Evolutionary conservation across 1,140 invertebrate genomes (phyloP).

Genomic region (Pogonognathellus flavescens): DNA sequence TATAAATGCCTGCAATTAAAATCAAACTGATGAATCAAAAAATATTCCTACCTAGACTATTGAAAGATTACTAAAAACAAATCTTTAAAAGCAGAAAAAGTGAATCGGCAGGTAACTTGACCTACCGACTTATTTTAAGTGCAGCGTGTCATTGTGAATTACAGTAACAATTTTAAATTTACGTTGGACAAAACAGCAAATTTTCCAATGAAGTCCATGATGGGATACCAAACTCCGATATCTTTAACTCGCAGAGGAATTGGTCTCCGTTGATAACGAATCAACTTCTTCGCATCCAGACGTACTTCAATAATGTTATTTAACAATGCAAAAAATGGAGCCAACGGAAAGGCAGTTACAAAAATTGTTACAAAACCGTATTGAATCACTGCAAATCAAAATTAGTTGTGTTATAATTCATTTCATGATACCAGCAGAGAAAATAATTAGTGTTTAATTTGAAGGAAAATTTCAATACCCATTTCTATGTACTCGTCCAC

Average conservation of each 20-base stretch:
- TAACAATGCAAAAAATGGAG: constrained; percentile 87
- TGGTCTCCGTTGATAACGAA: constrained; percentile 85
- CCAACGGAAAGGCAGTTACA: constrained; percentile 89
- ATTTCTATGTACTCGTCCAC: constrained; percentile 75
- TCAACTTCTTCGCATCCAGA: constrained; percentile 87
- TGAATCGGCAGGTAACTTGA: too few relatives aligned
- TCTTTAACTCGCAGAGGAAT: constrained; percentile 86
- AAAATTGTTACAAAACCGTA: constrained; percentile 91
- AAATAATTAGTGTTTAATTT: too few relatives aligned
- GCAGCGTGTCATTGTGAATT: too few relatives aligned
- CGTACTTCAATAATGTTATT: constrained; percentile 93
- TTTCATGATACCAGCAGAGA: too few relatives aligned
- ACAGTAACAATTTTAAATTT: constrained; percentile 70
- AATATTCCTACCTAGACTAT: too few relatives aligned
- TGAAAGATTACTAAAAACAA: too few relatives aligned
- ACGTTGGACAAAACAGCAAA: constrained; percentile 96
- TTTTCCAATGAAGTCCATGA: constrained; percentile 89
- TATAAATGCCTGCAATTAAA: constrained; percentile 87
- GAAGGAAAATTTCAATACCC: too few relatives aligned
- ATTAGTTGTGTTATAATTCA: too few relatives aligned
- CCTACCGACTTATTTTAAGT: too few relatives aligned
- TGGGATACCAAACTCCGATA: constrained; percentile 93
- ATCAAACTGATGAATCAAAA: too few relatives aligned
- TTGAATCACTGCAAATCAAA: constrained; percentile 57
- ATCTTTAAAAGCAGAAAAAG: too few relatives aligned